phyloP scores from a whole-genome alignment of 2,797 vertebrate genomes.

The Carcharodon carcharias region DNA sequence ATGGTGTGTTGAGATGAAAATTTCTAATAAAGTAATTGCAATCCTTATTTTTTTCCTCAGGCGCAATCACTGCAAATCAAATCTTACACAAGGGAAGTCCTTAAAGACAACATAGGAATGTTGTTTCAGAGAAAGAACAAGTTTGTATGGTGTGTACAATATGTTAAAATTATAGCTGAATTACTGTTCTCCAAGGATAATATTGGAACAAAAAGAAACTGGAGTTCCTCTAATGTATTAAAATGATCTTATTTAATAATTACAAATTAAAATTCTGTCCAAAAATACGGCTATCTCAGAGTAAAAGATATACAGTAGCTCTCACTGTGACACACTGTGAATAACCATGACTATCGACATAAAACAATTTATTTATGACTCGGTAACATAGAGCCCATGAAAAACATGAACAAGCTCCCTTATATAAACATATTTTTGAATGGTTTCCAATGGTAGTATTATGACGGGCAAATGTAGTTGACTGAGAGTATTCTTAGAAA shows the following conservation, averaged over 20 bases:
- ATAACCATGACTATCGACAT: neutral
- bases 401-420: neutral
- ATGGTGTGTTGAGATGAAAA: neutral
- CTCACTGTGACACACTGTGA: neutral
- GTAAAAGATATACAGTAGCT: neutral
- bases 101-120: neutral
- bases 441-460: neutral
- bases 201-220: neutral
- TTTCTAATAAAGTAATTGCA: neutral
- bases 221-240: neutral
- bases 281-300: neutral
- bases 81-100: neutral
- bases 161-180: neutral
- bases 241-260: neutral
- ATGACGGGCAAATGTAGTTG: neutral
- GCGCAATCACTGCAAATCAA: neutral
- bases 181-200: neutral
- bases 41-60: neutral
- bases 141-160: neutral
- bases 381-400: neutral
- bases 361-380: neutral
- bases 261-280: neutral
- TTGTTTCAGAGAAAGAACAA: neutral
- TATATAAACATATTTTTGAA: conserved; percentile 11
- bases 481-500: neutral